Evolutionary conservation across 2,113 vertebrate genomes (phyloP).

Genomic region (Hyperopisus bebe): DNA sequence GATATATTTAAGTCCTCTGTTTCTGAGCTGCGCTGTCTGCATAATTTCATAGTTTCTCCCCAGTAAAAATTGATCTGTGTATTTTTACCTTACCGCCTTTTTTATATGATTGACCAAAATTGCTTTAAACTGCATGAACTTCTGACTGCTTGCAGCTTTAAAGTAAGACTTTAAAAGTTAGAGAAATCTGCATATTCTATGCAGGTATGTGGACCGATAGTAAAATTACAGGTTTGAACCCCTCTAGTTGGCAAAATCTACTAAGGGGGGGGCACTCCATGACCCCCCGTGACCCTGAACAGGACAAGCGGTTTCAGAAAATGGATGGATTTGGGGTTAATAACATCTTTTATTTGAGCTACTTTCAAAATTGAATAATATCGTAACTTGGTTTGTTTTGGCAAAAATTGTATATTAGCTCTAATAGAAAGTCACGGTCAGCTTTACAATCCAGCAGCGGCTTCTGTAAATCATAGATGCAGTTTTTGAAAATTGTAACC

Average conservation of each 20-base stretch:
- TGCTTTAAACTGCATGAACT: not conserved
- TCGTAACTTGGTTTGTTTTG: not conserved
- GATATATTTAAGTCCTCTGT: not conserved
- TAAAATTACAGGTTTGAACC: not conserved
- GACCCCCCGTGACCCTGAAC: no score
- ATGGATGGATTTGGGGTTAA: not conserved
- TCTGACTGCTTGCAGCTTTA: not conserved
- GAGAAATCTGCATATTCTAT: not conserved
- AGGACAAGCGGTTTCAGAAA: no score
- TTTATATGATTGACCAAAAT: not conserved
- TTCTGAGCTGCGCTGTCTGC: not conserved
- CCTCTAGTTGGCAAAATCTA: not conserved
- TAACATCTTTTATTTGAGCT: not conserved
- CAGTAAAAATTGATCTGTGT: not conserved
- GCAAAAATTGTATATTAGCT: not conserved
- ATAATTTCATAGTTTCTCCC: not conserved
- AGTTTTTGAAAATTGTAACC: not conserved
- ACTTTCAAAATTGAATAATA: not conserved
- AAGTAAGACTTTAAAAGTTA: not conserved
- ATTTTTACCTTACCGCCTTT: not conserved
- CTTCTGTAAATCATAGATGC: not conserved
- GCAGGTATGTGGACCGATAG: not conserved
- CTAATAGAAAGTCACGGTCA: not conserved
- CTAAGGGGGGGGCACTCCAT: not conserved
- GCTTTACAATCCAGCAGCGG: not conserved